A percentile compares a stretch with the other conserved stretches of the same genome.
phyloP scores from a whole-genome alignment of 2,888 invertebrate genomes.

The Idaea aversata region DNA sequence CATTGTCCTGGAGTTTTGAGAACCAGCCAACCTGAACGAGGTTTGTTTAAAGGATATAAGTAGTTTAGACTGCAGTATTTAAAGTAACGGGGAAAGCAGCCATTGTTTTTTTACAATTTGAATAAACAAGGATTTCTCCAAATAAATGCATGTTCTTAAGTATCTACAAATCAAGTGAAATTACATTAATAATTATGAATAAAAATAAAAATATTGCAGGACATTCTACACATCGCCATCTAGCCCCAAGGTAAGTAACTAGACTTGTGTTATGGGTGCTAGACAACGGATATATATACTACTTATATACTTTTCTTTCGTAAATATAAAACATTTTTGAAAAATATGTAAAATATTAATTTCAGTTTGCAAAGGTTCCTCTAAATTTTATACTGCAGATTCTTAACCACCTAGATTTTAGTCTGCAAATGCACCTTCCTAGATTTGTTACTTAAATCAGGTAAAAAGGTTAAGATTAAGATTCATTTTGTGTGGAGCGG shows the following conservation, averaged over 20 bases:
- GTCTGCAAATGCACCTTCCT: background rate
- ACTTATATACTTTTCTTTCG: too few relatives aligned
- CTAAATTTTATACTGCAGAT: too few relatives aligned
- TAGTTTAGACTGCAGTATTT: slow-evolving; percentile 26
- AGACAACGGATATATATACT: too few relatives aligned
- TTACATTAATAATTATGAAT: too few relatives aligned
- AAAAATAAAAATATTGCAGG: too few relatives aligned
- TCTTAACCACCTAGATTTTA: too few relatives aligned
- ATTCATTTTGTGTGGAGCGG: slow-evolving; percentile 25
- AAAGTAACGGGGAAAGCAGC: slow-evolving; percentile 16
- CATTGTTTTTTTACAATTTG: background rate
- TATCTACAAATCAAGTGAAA: background rate
- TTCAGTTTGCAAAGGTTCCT: too few relatives aligned
- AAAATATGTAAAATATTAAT: too few relatives aligned
- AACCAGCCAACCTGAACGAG: slow-evolving; percentile 53
- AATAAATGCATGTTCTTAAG: background rate
- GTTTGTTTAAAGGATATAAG: slow-evolving; percentile 10
- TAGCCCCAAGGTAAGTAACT: too few relatives aligned
- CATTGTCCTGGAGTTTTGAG: slow-evolving; percentile 55
- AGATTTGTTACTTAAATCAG: background rate
- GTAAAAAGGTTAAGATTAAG: slow-evolving; percentile 18
- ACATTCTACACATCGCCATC: too few relatives aligned
- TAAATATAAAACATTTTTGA: too few relatives aligned
- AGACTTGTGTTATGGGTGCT: too few relatives aligned
- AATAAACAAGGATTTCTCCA: background rate